Evolutionary conservation across 2,888 invertebrate species (phyloP).

Genomic region (Rhamnusium bicolor): DNA sequence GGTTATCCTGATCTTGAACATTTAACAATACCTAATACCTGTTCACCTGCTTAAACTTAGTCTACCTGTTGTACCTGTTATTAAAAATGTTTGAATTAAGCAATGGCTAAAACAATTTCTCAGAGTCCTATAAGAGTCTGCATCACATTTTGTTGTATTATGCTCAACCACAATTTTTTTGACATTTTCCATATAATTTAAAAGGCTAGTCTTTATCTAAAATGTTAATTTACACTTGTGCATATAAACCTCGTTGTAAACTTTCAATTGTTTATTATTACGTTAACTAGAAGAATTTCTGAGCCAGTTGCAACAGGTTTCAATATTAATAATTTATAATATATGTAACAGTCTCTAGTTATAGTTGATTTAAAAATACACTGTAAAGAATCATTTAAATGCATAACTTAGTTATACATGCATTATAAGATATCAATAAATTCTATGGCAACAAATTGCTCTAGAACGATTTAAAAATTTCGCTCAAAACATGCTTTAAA

Average conservation of each 20-base stretch:
- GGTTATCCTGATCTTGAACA: too few relatives aligned
- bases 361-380: conserved; percentile 1
- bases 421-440: too few relatives aligned
- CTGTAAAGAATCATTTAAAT: conserved; percentile 4
- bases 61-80: not conserved
- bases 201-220: not conserved
- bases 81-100: not conserved
- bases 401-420: too few relatives aligned
- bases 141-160: not conserved
- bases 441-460: not conserved
- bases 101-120: not conserved
- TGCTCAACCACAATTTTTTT: not conserved
- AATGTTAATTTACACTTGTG: not conserved
- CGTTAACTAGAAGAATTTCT: not conserved
- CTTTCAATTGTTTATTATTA: not conserved
- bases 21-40: too few relatives aligned
- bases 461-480: too few relatives aligned
- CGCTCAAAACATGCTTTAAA: too few relatives aligned
- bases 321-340: conserved; percentile 13
- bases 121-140: too few relatives aligned
- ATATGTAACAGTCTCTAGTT: conserved; percentile 2
- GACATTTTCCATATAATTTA: not conserved
- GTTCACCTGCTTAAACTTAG: too few relatives aligned
- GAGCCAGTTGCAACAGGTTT: not conserved
- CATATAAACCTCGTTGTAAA: not conserved